Evolutionary conservation across 2,888 invertebrate genomes (phyloP), one percentile per base, ranked within the genome.

Genomic region (Platypus cylindrus): DNA sequence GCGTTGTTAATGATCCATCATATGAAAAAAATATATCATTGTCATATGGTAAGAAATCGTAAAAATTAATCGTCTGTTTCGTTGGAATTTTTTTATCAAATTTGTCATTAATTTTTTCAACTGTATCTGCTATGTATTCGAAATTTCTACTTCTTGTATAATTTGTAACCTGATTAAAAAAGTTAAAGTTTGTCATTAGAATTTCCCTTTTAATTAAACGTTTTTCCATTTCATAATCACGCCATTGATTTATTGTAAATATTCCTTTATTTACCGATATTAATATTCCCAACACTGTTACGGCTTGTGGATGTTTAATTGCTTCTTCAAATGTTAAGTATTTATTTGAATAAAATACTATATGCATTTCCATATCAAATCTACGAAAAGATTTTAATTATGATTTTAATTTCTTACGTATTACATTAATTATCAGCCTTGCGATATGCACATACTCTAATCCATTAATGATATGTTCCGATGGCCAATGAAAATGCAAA

Each of bases 1-100:
- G 81, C 0, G 80, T 79, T 3, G 81, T 81, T 40, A 82, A 60
- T 0, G 81, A 82, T 0, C 82, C 82, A 4, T 68, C 59, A 50
- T 82, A 82, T 7, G 72, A 65, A 56, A 69, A 80, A 51, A 71
- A 78, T 0, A 59, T 57, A 1, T 62, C 18, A 20, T 33, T 34
- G 28, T 37, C 30, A 1, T 35, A 14, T 8, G 48, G 48, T 7
- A 47, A 34, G 23, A 48, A 38, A 4, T 34, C 28, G 5, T 22
- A 12, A 3, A 42, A 23, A 2, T 17, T 38, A 22, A 40, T 24
- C 18, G 17, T 13, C 12, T 26, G n/a, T 3, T 18, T 14, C 8
- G 14, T 22, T 4, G 18, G 14, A 3, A 16, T 20, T 7, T 15
- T 17, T 8, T 4, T 9, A 11, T 20, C 30, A 12, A 30, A 22